Evolutionary conservation across 2,888 invertebrate species (phyloP), one percentile per base, ranked within the genome.

Genomic region (Geotrupes spiniger): DNA sequence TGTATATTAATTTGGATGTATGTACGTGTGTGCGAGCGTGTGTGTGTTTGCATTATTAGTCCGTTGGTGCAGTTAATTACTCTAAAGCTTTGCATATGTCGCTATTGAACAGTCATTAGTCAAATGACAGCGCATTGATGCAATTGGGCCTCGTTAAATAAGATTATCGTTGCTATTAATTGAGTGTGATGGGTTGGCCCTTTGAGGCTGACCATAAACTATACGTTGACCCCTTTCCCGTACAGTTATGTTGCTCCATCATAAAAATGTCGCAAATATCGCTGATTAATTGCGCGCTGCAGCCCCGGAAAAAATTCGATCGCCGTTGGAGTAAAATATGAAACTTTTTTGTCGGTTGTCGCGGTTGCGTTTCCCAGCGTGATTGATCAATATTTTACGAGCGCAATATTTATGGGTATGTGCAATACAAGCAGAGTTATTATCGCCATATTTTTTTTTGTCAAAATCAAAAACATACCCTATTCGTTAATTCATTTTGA

Each of bases 101-200:
- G 52, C 52, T 57, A 58, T 59, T 53, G 58, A 57, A 61, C 56
- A 51, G 46, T 53, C 54, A 58, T 64, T 63, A 60, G 57, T 63
- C 63, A 64, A 57, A 60, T 57, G 59, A 59, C 59, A 57, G 54
- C 49, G 60, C 57, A 60, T 57, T 61, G 64, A 65, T 66, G 64
- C 67, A 69, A 65, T 65, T 62, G 66, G 66, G 64, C 58, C 56
- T 64, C 65, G 68, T 69, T 67, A 66, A 68, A 68, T 66, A 66
- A 69, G 69, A 71, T 71, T 71, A 71, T 70, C 69, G 65, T 68
- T 62, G 65, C 65, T 66, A 70, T 71, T 70, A 71, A 71, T 70
- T 70, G 70, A 56, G 60, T 56, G 63, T 70, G 70, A 71, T 69
- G 66, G 61, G 69, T 70, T 58, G 65, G 55, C 61, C 70, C 64